Evolutionary conservation across 1,140 invertebrate genomes (phyloP).

Genomic region (Neodiprion lecontei): DNA sequence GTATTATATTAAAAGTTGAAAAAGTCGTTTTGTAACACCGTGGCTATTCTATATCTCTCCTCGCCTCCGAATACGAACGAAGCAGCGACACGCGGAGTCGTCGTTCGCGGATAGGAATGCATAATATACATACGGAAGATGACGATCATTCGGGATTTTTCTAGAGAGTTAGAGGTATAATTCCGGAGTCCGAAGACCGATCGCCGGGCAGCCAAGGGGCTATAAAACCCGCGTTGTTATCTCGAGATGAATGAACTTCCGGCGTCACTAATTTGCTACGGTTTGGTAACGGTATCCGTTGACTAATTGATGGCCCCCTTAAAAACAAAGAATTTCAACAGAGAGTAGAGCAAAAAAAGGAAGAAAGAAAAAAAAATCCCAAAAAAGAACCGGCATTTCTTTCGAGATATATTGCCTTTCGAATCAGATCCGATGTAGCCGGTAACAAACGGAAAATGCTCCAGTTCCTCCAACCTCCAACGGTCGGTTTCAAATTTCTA

Average conservation of each 20-base stretch:
- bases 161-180: too few relatives aligned
- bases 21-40: too few relatives aligned
- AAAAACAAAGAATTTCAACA: not conserved
- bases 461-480: not conserved
- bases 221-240: not conserved
- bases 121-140: too few relatives aligned
- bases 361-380: not conserved
- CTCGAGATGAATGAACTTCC: slow-evolving; percentile 5
- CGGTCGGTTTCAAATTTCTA: slow-evolving; percentile 6
- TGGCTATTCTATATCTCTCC: too few relatives aligned
- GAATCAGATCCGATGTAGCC: slow-evolving; percentile 7
- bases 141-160: too few relatives aligned
- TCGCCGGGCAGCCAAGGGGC: too few relatives aligned
- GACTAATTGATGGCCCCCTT: slow-evolving; percentile 1
- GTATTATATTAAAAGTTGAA: too few relatives aligned
- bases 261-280: slow-evolving; percentile 6
- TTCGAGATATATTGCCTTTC: not conserved
- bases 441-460: not conserved
- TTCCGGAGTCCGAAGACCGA: too few relatives aligned
- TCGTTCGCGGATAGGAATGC: too few relatives aligned
- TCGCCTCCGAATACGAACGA: too few relatives aligned
- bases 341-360: not conserved
- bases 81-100: too few relatives aligned
- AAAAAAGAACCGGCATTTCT: not conserved
- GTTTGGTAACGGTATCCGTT: not conserved